Conservation (phyloP, 2,888 invertebrate species). For the Rhaphigaster nebulosa region DNA sequence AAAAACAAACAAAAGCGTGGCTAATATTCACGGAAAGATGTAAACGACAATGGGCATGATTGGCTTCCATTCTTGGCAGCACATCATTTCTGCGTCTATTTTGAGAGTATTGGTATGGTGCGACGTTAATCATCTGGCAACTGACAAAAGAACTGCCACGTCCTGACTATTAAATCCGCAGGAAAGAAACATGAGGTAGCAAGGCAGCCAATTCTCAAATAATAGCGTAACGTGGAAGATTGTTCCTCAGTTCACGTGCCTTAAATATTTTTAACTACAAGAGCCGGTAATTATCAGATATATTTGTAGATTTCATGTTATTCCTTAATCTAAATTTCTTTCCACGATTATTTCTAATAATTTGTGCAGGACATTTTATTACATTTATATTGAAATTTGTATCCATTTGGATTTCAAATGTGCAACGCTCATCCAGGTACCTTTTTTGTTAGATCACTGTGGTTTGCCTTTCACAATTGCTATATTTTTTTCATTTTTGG, state of each 20-base stretch:
- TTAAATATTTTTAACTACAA: neutral
- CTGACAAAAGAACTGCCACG: neutral
- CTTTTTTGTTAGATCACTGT: no score
- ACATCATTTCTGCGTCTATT: neutral
- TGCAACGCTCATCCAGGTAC: no score
- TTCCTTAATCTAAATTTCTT: no score
- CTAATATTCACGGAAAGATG: neutral
- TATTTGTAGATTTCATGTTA: no score
- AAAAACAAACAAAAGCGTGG: neutral
- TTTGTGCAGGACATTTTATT: no score
- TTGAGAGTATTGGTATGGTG: neutral
- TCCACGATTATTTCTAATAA: no score
- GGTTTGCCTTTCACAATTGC: no score
- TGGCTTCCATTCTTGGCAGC: conserved; percentile 37
- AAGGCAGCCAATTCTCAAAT: neutral
- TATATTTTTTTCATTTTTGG: no score
- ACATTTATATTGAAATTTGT: no score
- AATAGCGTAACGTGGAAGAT: neutral
- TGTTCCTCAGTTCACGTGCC: neutral
- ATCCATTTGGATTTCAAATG: no score
- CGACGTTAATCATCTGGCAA: conserved; percentile 36
- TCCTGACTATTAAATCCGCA: neutral
- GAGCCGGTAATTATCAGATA: no score
- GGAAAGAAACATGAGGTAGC: neutral
- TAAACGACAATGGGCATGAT: neutral